Evolutionary conservation across 2,797 vertebrate species (phyloP).

Genomic region (Peromyscus melanophrys): DNA sequence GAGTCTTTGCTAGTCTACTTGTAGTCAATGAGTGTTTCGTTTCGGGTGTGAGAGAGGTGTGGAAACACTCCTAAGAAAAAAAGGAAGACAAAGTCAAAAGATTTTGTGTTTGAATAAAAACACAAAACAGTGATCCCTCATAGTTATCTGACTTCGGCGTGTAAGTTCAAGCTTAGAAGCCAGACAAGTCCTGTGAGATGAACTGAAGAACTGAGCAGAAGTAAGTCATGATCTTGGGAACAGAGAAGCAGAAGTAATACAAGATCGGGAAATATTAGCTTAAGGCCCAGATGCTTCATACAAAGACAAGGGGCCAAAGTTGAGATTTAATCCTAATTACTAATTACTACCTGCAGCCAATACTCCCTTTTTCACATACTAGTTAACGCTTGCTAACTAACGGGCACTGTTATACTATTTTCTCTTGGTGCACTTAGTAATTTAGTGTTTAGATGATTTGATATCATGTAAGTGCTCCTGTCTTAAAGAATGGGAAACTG

Average conservation of each 20-base stretch:
- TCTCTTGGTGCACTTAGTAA: neutral
- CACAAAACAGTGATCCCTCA: neutral
- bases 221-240: neutral
- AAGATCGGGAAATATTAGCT: neutral
- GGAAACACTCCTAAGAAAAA: neutral
- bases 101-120: slow-evolving; percentile 42
- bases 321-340: neutral
- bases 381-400: neutral
- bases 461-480: neutral
- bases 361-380: neutral
- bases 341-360: neutral
- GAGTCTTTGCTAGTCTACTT: neutral
- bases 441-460: neutral
- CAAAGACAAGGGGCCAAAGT: neutral
- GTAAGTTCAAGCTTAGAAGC: neutral
- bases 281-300: neutral
- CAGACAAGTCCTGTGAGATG: neutral
- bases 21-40: neutral
- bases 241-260: neutral
- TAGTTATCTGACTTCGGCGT: neutral
- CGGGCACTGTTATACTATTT: neutral
- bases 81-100: neutral
- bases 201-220: slow-evolving; percentile 8
- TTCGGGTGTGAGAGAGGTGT: neutral
- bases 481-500: slow-evolving; percentile 50